A percentile compares a stretch with the other conserved stretches of the same genome.
Evolutionary conservation across 2,797 vertebrate species (phyloP).

Genomic region (Gambusia yucatana): DNA sequence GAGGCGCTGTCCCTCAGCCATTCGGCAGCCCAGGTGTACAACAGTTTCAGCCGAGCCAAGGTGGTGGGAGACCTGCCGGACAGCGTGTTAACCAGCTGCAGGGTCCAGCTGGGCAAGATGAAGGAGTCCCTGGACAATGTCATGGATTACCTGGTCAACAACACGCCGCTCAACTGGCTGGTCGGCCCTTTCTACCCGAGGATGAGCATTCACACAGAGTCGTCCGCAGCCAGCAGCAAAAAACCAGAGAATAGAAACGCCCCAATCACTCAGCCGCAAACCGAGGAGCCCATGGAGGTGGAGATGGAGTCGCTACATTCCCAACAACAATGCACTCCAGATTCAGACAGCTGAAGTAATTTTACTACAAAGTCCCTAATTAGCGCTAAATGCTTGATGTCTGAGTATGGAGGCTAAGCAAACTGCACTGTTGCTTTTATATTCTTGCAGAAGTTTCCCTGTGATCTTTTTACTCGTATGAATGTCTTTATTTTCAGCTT

Average conservation of each 20-base stretch:
- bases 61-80: constrained; percentile 86
- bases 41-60: constrained; percentile 79
- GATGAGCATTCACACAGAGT: constrained; percentile 17
- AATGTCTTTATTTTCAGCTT: background rate
- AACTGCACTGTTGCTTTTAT: background rate
- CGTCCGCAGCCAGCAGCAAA: background rate
- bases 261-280: background rate
- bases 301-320: constrained; percentile 58
- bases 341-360: background rate
- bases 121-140: constrained; percentile 89
- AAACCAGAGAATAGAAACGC: background rate
- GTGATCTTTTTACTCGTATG: background rate
- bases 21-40: constrained; percentile 84
- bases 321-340: background rate
- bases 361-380: background rate
- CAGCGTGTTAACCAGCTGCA: constrained; percentile 81
- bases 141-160: constrained; percentile 96
- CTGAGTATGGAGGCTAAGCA: background rate
- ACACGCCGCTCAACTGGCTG: constrained; percentile 97
- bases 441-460: background rate
- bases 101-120: constrained; percentile 86
- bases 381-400: background rate
- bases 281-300: constrained; percentile 34
- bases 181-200: constrained; percentile 95
- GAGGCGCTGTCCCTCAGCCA: constrained; percentile 81